Evolutionary conservation across 2,797 vertebrate genomes (phyloP).

Genomic region (Gymnothorax javanicus): DNA sequence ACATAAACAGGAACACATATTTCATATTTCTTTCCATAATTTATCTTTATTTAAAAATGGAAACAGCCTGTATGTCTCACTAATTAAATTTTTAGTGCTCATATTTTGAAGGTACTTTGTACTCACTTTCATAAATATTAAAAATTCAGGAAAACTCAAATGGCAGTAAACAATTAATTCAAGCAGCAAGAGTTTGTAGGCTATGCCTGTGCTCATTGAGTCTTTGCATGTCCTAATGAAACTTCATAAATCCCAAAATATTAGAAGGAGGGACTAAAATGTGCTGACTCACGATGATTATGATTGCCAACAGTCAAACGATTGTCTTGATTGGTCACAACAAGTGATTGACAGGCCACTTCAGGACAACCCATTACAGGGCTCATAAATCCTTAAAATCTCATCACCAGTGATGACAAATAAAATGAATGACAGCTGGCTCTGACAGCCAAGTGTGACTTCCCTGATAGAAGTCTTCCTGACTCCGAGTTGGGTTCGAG

Average conservation of each 20-base stretch:
- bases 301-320: not conserved
- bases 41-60: not conserved
- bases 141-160: not conserved
- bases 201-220: not conserved
- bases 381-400: not conserved
- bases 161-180: not conserved
- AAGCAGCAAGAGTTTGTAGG: not conserved
- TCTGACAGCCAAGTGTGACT: not conserved
- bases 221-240: not conserved
- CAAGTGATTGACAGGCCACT: not conserved
- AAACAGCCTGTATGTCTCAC: not conserved
- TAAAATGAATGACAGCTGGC: not conserved
- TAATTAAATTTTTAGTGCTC: not conserved
- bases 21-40: conserved; percentile 6
- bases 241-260: not conserved
- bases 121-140: not conserved
- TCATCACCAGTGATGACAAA: not conserved
- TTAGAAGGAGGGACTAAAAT: not conserved
- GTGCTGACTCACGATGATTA: not conserved
- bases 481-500: not conserved
- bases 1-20: conserved; percentile 10
- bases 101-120: not conserved
- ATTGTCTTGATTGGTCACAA: not conserved
- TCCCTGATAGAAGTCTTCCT: not conserved
- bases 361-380: conserved; percentile 3